These are phyloP conservation scores for Podarcis lilfordi DNA, from an alignment of 2,797 vertebrate species.

Conservation along the genomic window DNA sequence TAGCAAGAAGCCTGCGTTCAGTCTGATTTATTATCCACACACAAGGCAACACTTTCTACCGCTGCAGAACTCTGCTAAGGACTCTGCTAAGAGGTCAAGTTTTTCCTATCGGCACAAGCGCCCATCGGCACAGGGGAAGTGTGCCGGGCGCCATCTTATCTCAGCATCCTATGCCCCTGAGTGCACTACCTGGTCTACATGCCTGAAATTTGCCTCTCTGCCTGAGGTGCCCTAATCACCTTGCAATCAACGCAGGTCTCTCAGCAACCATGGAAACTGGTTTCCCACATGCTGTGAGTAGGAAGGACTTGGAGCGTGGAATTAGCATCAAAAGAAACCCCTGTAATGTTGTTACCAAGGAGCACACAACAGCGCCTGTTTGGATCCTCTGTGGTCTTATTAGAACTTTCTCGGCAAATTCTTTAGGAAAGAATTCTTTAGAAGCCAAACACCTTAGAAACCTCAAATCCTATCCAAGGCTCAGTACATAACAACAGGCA, in stretches of 20 bases:
- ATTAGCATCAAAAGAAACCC: constrained; percentile 3
- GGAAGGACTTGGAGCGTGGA: constrained; percentile 2
- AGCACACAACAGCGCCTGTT: constrained; percentile 11
- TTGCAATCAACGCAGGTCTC: not conserved
- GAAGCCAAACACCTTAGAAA: not conserved
- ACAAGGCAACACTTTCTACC: too few species aligned
- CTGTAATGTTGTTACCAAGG: not conserved
- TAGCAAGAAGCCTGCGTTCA: too few species aligned
- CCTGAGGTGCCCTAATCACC: not conserved
- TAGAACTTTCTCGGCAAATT: not conserved
- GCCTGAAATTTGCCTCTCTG: not conserved
- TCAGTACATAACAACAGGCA: not conserved
- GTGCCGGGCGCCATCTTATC: too few species aligned
- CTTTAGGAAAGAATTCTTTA: not conserved
- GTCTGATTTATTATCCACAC: too few species aligned
- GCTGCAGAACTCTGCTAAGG: too few species aligned
- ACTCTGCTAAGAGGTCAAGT: too few species aligned
- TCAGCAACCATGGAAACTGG: not conserved
- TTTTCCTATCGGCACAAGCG: too few species aligned
- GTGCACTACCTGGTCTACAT: not conserved
- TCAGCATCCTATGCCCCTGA: too few species aligned
- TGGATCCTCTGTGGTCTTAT: not conserved
- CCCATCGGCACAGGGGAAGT: too few species aligned
- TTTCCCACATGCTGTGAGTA: not conserved
- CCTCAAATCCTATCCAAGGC: not conserved